A percentile compares a stretch with the other conserved stretches of the same genome.
Conservation (phyloP, 2,113 vertebrate species). For the Takifugu flavidus region DNA sequence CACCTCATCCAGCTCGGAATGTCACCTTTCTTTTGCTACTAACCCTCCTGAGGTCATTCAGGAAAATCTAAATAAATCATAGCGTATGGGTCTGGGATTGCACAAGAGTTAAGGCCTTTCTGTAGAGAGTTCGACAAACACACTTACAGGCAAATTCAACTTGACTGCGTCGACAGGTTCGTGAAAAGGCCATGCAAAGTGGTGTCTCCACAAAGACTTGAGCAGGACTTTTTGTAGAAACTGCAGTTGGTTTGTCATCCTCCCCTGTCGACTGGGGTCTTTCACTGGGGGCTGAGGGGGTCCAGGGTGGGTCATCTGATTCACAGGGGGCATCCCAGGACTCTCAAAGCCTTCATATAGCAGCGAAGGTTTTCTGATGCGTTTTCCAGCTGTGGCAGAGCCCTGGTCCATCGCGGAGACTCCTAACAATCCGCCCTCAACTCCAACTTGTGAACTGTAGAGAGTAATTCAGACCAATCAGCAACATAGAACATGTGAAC, state of each 20-base stretch:
- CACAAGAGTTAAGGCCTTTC: too few species aligned
- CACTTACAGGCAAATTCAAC: slow-evolving; percentile 85
- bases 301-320: slow-evolving; percentile 65
- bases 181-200: slow-evolving; percentile 94
- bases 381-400: slow-evolving; percentile 80
- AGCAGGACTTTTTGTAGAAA: slow-evolving; percentile 90
- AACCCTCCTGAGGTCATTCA: too few species aligned
- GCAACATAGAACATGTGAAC: background rate
- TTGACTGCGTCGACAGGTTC: slow-evolving; percentile 88
- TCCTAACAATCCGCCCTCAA: slow-evolving; percentile 55
- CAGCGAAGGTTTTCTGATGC: slow-evolving; percentile 89
- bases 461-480: slow-evolving; percentile 29
- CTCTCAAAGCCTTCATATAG: slow-evolving; percentile 92
- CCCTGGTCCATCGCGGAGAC: slow-evolving; percentile 73
- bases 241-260: slow-evolving; percentile 90
- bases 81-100: too few species aligned
- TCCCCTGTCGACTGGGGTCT: slow-evolving; percentile 82
- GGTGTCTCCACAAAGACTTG: slow-evolving; percentile 92
- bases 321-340: slow-evolving; percentile 78
- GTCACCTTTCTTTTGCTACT: background rate
- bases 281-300: slow-evolving; percentile 79
- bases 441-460: slow-evolving; percentile 63
- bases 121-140: background rate
- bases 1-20: background rate
- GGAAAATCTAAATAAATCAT: too few species aligned